Evolutionary conservation across 2,888 invertebrate genomes (phyloP), one percentile per base, ranked within the genome.

Genomic region (Globia sparganii): DNA sequence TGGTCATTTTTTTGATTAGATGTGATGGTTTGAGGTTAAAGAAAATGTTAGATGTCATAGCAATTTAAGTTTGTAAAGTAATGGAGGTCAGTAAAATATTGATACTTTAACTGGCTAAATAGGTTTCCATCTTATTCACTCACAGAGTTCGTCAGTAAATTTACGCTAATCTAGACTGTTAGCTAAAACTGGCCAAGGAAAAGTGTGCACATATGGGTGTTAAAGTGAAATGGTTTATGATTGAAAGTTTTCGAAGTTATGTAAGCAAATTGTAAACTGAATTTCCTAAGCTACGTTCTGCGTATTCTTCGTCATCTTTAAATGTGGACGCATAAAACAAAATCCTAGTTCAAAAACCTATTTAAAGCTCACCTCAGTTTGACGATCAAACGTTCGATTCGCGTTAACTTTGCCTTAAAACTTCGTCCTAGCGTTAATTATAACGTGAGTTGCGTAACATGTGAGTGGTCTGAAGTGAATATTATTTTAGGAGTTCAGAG

Each of bases 401-500:
- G 90, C 91, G 89, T 90, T 91, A 92, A 91, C 90, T 90, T 92
- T 92, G 91, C 92, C 91, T 91, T 92, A 92, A 92, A 92, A 90
- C 92, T 91, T 91, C 93, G 92, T 93, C 94, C 93, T 94, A 94
- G 92, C 94, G 93, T 94, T 94, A 95, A 95, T 95, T 96, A 95
- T 95, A 95, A 93, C 94, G 91, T 91, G 90, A 90, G 94, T 96
- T 96, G 93, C 96, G 96, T 93, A 96, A 96, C 95, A 91, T 89
- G 93, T 93, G 93, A 93, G 95, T 95, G 95, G 89, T 92, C 93
- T 92, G 92, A 94, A 94, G 96, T 95, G 95, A 96, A 96, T 96
- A 96, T 95, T 96, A 96, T 96, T 96, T 96, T 96, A 95, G 94
- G 96, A 96, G 95, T 95, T 95, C 95, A 95, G 92, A 96, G 95